A percentile compares a stretch with the other conserved stretches of the same genome.
These are phyloP conservation scores for Podiceps cristatus DNA, from an alignment of 2,113 vertebrate species.

Conservation along the genomic window DNA sequence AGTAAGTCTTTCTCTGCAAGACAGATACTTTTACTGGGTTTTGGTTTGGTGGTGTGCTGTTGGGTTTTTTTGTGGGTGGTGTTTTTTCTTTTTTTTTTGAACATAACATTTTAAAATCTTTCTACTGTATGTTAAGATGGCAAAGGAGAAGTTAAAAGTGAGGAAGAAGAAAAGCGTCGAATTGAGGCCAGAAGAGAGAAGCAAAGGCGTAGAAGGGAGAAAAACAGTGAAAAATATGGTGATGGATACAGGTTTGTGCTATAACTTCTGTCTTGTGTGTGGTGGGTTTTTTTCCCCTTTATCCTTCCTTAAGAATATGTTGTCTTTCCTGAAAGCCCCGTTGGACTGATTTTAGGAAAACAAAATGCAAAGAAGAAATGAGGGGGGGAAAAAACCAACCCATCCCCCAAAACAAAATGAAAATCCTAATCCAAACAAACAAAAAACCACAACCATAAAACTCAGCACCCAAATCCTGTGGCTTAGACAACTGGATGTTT, in stretches of 20 bases:
- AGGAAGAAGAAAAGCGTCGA: conserved; percentile 84
- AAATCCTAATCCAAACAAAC: not conserved
- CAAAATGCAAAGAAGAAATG: not conserved
- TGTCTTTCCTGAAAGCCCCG: not conserved
- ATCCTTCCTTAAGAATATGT: not conserved
- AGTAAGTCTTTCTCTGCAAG: not conserved
- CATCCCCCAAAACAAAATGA: not conserved
- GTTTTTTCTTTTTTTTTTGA: not conserved
- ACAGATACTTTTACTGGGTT: not conserved
- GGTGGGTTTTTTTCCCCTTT: not conserved
- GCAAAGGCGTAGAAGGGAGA: conserved; percentile 85
- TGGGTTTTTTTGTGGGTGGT: no score
- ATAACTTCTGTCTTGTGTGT: not conserved
- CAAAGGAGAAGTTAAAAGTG: conserved; percentile 79
- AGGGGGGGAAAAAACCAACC: not conserved
- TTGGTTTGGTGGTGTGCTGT: no score
- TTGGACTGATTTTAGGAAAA: not conserved
- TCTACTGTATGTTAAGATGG: conserved; percentile 58
- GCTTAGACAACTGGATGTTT: not conserved
- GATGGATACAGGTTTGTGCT: conserved; percentile 86
- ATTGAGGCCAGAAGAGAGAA: conserved; percentile 85
- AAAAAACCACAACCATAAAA: not conserved
- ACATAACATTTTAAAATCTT: not conserved
- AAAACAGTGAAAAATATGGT: conserved; percentile 88
- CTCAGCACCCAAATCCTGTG: not conserved